phyloP scores from a whole-genome alignment of 2,797 vertebrate species.

The Karalla daura region DNA sequence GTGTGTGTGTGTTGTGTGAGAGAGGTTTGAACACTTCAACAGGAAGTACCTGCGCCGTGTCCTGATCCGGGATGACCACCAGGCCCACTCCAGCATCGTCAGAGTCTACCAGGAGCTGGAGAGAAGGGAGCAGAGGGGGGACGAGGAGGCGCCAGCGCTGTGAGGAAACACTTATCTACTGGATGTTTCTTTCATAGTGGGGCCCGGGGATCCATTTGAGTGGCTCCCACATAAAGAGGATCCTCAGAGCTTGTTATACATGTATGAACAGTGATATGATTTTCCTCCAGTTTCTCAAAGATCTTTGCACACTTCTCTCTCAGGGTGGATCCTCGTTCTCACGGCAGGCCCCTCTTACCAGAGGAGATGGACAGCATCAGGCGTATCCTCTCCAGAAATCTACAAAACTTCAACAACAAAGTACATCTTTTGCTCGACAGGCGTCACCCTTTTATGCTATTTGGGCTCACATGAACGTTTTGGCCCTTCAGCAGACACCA shows the following conservation, averaged over 20 bases:
- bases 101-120: slow-evolving; percentile 89
- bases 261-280: too few species aligned
- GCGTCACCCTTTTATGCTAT: not conserved
- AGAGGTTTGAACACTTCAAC: slow-evolving; percentile 86
- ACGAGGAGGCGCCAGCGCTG: slow-evolving; percentile 50
- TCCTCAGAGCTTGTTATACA: too few species aligned
- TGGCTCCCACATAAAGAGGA: too few species aligned
- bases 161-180: slow-evolving; percentile 35
- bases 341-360: slow-evolving; percentile 64
- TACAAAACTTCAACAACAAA: slow-evolving; percentile 86
- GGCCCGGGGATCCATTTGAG: too few species aligned
- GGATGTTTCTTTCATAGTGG: not conserved
- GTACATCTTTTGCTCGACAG: slow-evolving; percentile 49
- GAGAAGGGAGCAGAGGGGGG: slow-evolving; percentile 70
- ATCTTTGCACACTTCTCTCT: not conserved
- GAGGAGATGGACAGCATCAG: slow-evolving; percentile 85
- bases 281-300: too few species aligned
- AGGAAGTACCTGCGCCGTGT: slow-evolving; percentile 86
- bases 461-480: not conserved
- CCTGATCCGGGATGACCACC: slow-evolving; percentile 85
- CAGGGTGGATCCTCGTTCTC: slow-evolving; percentile 54
- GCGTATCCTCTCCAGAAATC: slow-evolving; percentile 85
- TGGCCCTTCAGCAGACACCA: slow-evolving; percentile 74
- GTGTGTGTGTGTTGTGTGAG: slow-evolving; percentile 36
- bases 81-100: slow-evolving; percentile 87